Base-by-base conservation (phyloP, 2,797 vertebrate genomes). In the Acrocephalus scirpaceus region DNA sequence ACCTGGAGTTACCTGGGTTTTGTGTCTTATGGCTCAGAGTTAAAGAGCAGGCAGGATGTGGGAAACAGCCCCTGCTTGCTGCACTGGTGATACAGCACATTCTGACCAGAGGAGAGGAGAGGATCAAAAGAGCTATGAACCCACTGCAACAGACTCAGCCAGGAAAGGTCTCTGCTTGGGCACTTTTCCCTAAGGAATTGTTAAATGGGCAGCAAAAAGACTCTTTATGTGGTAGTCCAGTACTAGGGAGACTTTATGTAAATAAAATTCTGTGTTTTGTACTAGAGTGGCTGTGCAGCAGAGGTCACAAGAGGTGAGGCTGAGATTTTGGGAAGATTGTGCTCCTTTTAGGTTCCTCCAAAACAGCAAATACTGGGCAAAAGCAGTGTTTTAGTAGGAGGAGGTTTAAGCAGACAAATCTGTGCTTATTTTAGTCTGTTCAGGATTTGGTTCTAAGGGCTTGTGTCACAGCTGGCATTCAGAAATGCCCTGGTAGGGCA, bases 381-480 rank as follows among this genome's bases (percentile, higher is more conserved):
- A 70, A 2, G 0, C 14, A 25, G 5, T 45, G 10, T 66, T 81
- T 76, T 54, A 54, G 23, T 38, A 81, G 25, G 20, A 27, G 9
- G 17, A 61, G 2, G 2, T 66, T 78, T 70, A 84, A 86, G 19
- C 2, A 3, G 8, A 13, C 15, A 71, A 86, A 79, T 1, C 10
- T 34, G 2, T 42, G 19, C 34, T 74, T 48, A 16, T 79, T 89
- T 79, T 62, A 36, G 8, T 23, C 19, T 57, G 5, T n/a, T 19
- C 0, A 0, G 19, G 29, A 42, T 38, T 70, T 25, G 8, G 10
- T 72, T 88, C 50, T 65, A 80, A 51, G 36, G 38, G 22, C 11
- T 73, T 40, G 12, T 0, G 0, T 58, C 0, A 0, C 38, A 92
- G 36, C n/a, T 70, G 60, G 23, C 26, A 16, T 85, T 85, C n/a